phyloP scores from a whole-genome alignment of 2,888 invertebrate genomes.

The Mimumesa dahlbomi region DNA sequence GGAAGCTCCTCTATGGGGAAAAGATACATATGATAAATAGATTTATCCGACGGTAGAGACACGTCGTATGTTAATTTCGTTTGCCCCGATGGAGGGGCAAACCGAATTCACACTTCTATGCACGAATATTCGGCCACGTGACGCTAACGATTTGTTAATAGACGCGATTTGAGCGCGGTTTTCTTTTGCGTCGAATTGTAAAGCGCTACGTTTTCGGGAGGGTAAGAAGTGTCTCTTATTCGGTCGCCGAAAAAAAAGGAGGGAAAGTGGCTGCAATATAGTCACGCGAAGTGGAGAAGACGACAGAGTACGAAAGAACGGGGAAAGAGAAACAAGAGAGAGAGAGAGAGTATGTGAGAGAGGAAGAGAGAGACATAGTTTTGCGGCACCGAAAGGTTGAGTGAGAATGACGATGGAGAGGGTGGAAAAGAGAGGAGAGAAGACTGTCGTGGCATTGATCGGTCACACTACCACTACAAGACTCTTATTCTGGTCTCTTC shows the following conservation, averaged over 20 bases:
- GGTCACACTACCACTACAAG: conserved; percentile 45
- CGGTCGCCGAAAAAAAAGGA: too few relatives aligned
- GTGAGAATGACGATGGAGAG: conserved; percentile 32
- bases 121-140: too few relatives aligned
- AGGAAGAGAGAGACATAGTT: conserved; percentile 35
- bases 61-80: too few relatives aligned
- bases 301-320: conserved; percentile 1
- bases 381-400: conserved; percentile 35
- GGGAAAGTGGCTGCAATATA: too few relatives aligned
- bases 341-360: conserved; percentile 18
- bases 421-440: conserved; percentile 1
- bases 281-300: conserved; percentile 2
- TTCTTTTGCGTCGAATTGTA: too few relatives aligned
- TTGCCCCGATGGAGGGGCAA: too few relatives aligned
- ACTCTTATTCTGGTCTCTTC: conserved; percentile 49
- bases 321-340: conserved; percentile 1
- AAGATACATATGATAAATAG: conserved; percentile 47
- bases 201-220: too few relatives aligned
- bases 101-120: too few relatives aligned
- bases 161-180: too few relatives aligned
- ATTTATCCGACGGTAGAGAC: too few relatives aligned
- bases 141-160: too few relatives aligned
- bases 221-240: too few relatives aligned
- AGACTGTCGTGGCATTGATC: conserved; percentile 64
- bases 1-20: neutral